These are phyloP conservation scores for Lasius platythorax DNA, from an alignment of 2,888 invertebrate genomes.

Conservation along the genomic window DNA sequence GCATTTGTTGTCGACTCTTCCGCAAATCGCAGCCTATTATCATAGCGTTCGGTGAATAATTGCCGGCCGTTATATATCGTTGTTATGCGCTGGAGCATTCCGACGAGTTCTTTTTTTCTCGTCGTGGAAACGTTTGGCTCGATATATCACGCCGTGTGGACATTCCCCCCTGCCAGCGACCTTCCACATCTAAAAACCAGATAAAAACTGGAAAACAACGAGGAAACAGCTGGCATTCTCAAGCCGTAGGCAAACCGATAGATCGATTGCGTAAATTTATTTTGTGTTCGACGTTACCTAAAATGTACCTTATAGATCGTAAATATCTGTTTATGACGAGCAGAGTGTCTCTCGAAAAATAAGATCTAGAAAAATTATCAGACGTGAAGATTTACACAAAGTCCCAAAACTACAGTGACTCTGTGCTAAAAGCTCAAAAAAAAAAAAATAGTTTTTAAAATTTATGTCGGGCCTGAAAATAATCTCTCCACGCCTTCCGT, in stretches of 20 bases:
- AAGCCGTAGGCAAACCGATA: conserved; percentile 23
- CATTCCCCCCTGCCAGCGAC: background rate
- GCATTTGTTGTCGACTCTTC: conserved; percentile 72
- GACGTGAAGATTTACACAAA: background rate
- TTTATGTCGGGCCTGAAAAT: background rate
- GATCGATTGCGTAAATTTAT: conserved; percentile 10
- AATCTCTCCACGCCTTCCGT: background rate
- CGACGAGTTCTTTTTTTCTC: conserved; percentile 2
- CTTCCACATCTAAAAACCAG: conserved; percentile 40
- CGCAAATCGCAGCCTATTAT: conserved; percentile 72
- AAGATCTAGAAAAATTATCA: background rate
- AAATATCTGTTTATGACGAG: conserved; percentile 27
- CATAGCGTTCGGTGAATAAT: conserved; percentile 73
- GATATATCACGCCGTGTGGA: conserved; percentile 30
- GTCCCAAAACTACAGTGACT: background rate
- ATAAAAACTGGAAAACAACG: conserved; percentile 34
- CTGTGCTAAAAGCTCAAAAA: background rate
- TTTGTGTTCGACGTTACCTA: conserved; percentile 23
- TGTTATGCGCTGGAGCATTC: conserved; percentile 30
- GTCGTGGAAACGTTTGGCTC: conserved; percentile 22
- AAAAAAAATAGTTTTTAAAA: background rate
- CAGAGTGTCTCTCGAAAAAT: background rate
- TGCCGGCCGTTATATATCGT: conserved; percentile 56
- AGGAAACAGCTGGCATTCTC: conserved; percentile 3
- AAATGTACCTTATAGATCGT: background rate